Base-by-base conservation (phyloP, 2,888 invertebrate genomes). In the Onchidella celtica region DNA sequence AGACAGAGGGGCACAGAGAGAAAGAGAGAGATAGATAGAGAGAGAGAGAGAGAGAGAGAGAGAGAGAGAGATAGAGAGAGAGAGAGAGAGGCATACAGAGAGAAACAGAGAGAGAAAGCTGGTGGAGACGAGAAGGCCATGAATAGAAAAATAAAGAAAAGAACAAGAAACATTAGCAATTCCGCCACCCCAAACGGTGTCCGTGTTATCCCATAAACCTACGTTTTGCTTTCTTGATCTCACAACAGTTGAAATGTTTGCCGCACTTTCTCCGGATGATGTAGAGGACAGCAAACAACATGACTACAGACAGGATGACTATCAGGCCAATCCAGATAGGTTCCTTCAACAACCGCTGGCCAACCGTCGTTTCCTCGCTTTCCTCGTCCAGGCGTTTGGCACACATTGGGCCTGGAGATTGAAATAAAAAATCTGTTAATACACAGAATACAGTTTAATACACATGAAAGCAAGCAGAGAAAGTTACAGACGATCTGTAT, bases 241-340 rank as follows among this genome's bases (percentile, higher is more conserved):
- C 81, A 73, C 87, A 85, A 78, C 86, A 87, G 9, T 97, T 97
- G 82, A 97, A 96, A 93, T 97, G 96, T 91, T 97, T 97, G 0
- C 97, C 97, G 92, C 97, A 97, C 93, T 97, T 97, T 74, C 97
- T 94, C 91, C 97, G 96, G 87, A 97, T 96, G 92, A 97, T 96
- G 96, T 97, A 97, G 27, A 97, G 95, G 74, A 97, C 94, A 24
- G 96, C 97, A 86, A 97, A 96, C 85, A 96, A 95, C 74, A 95
- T 95, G 89, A 97, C 95, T 0, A 97, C 96, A 14, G 96, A 95
- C 89, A 96, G 96, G 0, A 97, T 97, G 0, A 97, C 96, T 92
- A 97, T 96, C 59, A 97, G 94, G 0, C 97, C 97, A 65, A 97
- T 94, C 97, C 97, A 97, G 93, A 97, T 97, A 0, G 97, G 97